Evolutionary conservation across 2,113 vertebrate species (phyloP).

Genomic region (Leptodactylus fuscus): DNA sequence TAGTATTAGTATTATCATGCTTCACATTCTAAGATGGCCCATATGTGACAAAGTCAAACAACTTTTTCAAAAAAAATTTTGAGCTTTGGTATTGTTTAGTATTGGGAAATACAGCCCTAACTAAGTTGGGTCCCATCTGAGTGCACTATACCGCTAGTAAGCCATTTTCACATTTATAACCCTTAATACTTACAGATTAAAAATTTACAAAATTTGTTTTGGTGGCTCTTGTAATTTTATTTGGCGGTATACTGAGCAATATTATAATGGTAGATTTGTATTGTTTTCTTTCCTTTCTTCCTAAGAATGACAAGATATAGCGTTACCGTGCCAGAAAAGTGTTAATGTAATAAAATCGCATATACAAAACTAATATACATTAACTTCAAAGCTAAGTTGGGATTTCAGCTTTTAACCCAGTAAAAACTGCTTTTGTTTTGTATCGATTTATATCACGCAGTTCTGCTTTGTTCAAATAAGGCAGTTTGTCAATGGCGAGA

Average conservation of each 20-base stretch:
- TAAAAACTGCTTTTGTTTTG: slow-evolving; percentile 53
- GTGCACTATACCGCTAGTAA: too few relatives aligned
- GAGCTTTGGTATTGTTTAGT: too few relatives aligned
- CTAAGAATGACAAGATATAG: background rate
- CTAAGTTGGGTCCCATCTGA: too few relatives aligned
- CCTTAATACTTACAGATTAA: background rate
- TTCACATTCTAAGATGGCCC: too few relatives aligned
- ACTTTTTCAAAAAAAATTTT: too few relatives aligned
- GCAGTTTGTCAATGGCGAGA: slow-evolving; percentile 56
- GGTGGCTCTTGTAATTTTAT: too few relatives aligned
- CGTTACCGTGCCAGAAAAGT: too few relatives aligned
- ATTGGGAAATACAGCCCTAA: too few relatives aligned
- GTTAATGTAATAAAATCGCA: background rate
- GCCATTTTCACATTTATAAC: background rate
- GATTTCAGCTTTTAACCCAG: slow-evolving; percentile 38
- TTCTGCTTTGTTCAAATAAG: slow-evolving; percentile 54
- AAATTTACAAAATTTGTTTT: background rate
- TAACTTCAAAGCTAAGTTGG: slow-evolving; percentile 18
- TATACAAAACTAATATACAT: background rate
- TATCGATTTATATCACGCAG: slow-evolving; percentile 51
- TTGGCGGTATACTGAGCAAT: background rate
- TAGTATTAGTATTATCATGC: too few relatives aligned
- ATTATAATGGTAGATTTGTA: background rate
- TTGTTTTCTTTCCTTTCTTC: background rate
- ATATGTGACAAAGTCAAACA: too few relatives aligned